phyloP scores from a whole-genome alignment of 2,888 invertebrate species.

The Eristalis intricaria region DNA sequence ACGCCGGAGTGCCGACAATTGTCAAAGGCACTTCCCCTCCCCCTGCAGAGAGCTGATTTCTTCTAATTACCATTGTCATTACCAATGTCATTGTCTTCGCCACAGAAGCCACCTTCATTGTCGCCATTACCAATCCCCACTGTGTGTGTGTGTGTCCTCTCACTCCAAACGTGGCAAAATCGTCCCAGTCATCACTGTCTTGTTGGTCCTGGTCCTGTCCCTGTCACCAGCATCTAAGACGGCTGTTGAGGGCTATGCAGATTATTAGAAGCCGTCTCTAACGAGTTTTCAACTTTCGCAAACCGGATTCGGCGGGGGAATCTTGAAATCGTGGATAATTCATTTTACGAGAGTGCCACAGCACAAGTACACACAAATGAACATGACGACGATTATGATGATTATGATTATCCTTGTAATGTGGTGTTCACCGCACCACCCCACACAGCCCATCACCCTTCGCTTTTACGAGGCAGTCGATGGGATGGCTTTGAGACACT shows the following conservation, averaged over 20 bases:
- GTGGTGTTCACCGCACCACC: not conserved
- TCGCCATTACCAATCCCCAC: conserved; percentile 43
- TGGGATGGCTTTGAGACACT: not conserved
- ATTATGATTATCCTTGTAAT: conserved; percentile 62
- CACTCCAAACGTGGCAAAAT: not conserved
- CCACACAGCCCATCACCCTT: not conserved
- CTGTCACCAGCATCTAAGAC: conserved; percentile 39
- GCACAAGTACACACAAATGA: conserved; percentile 62
- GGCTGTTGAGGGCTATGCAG: conserved; percentile 32
- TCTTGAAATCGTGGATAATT: conserved; percentile 67
- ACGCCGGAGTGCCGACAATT: conserved; percentile 11
- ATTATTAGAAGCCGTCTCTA: conserved; percentile 67
- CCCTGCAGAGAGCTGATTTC: conserved; percentile 39
- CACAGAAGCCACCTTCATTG: conserved; percentile 59
- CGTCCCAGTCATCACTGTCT: not conserved
- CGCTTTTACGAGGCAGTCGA: not conserved
- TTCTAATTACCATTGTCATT: conserved; percentile 70
- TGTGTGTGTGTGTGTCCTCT: not conserved
- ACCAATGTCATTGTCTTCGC: conserved; percentile 68
- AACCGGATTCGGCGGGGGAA: conserved; percentile 52
- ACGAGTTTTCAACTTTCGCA: conserved; percentile 63
- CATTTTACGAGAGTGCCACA: conserved; percentile 50
- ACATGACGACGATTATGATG: conserved; percentile 67
- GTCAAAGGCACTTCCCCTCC: not conserved
- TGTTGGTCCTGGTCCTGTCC: not conserved